phyloP scores from a whole-genome alignment of 2,113 vertebrate genomes.

The Lophochroa leadbeateri region DNA sequence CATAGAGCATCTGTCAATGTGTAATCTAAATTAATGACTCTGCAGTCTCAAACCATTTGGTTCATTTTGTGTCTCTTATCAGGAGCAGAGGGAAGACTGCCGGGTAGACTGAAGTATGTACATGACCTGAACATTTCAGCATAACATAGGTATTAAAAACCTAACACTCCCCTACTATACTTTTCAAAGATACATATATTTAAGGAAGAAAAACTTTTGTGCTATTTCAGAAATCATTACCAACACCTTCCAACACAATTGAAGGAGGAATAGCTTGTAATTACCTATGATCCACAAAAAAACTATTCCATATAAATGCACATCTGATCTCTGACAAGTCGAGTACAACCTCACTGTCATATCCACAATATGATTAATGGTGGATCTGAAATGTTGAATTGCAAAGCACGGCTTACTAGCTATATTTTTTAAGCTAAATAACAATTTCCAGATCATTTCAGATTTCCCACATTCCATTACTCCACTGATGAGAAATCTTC shows the following conservation, averaged over 20 bases:
- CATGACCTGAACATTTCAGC: neutral
- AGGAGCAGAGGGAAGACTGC: neutral
- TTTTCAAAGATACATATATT: neutral
- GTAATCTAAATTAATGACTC: constrained; percentile 22
- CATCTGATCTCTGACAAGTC: neutral
- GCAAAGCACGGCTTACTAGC: neutral
- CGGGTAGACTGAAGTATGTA: neutral
- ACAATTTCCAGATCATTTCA: neutral
- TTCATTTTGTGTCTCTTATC: constrained; percentile 10
- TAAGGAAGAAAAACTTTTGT: neutral
- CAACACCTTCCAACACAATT: neutral
- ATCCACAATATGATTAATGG: neutral
- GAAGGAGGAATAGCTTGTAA: neutral
- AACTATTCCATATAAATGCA: accelerated
- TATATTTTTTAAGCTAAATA: neutral
- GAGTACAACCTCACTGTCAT: neutral
- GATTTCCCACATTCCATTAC: neutral
- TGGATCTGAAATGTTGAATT: neutral
- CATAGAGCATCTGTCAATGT: neutral
- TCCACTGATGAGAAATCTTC: neutral
- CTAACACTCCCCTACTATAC: neutral
- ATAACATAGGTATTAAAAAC: neutral
- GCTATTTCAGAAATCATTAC: neutral
- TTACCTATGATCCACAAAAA: neutral
- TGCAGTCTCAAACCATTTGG: neutral